phyloP scores from a whole-genome alignment of 2,888 invertebrate genomes.

The Fragum fragum region DNA sequence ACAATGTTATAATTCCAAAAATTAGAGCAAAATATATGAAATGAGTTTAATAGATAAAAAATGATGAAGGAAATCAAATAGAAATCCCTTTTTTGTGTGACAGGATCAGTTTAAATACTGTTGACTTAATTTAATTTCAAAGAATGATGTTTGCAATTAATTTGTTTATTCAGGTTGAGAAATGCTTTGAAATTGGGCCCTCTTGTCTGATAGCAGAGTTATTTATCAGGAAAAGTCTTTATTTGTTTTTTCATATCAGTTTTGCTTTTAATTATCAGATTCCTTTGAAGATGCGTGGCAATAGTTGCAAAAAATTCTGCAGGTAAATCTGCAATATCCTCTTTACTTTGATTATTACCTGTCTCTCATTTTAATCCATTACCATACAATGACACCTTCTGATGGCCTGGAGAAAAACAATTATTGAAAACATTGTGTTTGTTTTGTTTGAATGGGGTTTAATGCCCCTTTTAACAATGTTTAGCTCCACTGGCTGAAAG shows the following conservation, averaged over 20 bases:
- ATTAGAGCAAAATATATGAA: no score
- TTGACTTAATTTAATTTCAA: not conserved
- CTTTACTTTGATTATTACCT: not conserved
- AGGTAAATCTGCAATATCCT: not conserved
- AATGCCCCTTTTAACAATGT: no score
- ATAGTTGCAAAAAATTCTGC: constrained; percentile 4
- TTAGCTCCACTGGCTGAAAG: no score
- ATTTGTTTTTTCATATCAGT: constrained; percentile 1
- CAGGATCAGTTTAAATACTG: not conserved
- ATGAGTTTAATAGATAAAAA: no score
- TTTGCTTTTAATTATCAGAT: constrained; percentile 18
- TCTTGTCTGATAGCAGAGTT: not conserved
- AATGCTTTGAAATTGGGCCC: not conserved
- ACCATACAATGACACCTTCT: no score
- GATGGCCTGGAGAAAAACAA: no score
- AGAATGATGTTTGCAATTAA: not conserved
- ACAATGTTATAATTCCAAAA: no score
- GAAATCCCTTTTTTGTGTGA: not conserved
- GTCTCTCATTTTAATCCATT: not conserved
- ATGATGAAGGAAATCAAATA: no score
- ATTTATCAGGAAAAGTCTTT: not conserved
- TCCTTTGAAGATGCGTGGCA: constrained; percentile 2
- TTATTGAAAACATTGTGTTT: no score
- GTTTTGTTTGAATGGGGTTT: no score
- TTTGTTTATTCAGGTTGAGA: not conserved